Base-by-base conservation (phyloP, 2,888 invertebrate species). In the Microctonus brassicae region DNA sequence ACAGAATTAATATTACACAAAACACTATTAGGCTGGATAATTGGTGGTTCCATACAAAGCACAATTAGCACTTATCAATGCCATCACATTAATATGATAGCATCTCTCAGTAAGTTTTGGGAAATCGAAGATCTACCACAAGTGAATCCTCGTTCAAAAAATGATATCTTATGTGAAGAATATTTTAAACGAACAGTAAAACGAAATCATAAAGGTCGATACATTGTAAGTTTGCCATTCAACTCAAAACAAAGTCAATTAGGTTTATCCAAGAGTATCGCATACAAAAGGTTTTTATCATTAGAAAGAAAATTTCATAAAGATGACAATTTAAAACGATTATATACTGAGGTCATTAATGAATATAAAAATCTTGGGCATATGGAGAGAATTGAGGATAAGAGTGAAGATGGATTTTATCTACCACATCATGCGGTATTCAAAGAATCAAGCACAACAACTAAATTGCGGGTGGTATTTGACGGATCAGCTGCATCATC, bases 391-490 rank as follows among this genome's bases (percentile, higher is more conserved):
- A 34, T 34, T 6, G 9, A 34, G 6, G 34, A 34, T 34, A 9
- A 34, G 4, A 4, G 9, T 9, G 34, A 34, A 4, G 6, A 34
- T 34, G 73, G 75, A 1, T 75, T 62, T 26, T 75, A 69, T 20
- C n/a, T 76, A 34, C 76, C 78, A 0, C 77, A 79, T 60, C 78
- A 77, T n/a, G 70, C 73, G 7, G 76, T 78, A 33, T 42, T 76
- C 11, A 77, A 75, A 29, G 57, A 71, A 10, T 52, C 68, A 1
- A 73, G 74, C 11, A 5, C 53, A n/a, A 72, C 80, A 0, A 80
- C 77, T 1, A 80, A 78, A 66, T 10, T n/a, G n/a, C n/a, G n/a
- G n/a, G n/a, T n/a, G n/a, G n/a, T n/a, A n/a, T n/a, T n/a, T n/a
- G n/a, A n/a, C 79, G 6, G n/a, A n/a, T n/a, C n/a, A n/a, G n/a